Conservation (phyloP, 1,140 invertebrate genomes). For the Lepidotrigona ventralis region DNA sequence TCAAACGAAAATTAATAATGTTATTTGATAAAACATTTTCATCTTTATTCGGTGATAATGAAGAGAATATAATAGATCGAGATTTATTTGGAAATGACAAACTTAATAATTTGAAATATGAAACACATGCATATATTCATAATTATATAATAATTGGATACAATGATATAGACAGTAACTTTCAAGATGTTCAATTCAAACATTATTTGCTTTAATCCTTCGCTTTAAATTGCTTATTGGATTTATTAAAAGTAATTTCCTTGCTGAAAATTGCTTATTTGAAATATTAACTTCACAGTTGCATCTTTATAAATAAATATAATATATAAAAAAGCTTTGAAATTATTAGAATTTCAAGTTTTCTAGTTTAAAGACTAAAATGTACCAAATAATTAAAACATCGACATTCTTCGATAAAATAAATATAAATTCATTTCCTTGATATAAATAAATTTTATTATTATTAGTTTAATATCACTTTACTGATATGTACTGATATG, state of each 20-base stretch:
- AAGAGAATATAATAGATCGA: too few species aligned
- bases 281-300: too few species aligned
- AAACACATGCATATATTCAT: neutral
- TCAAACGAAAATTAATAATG: neutral
- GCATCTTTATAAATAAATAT: neutral
- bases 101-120: neutral
- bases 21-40: neutral
- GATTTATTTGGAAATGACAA: neutral
- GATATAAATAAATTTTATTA: neutral
- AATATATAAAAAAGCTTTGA: too few species aligned
- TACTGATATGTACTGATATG: neutral
- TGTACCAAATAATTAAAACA: neutral
- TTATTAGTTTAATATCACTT: neutral
- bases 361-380: neutral
- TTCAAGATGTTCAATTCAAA: too few species aligned
- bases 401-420: neutral
- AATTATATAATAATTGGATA: neutral
- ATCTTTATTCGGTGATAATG: neutral
- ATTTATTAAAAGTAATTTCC: neutral
- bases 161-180: too few species aligned
- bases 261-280: too few species aligned
- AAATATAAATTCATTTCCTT: neutral
- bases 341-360: too few species aligned
- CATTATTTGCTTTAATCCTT: neutral
- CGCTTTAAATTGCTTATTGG: neutral